Evolutionary conservation across 2,113 vertebrate genomes (phyloP).

Genomic region (Chaetura pelagica): DNA sequence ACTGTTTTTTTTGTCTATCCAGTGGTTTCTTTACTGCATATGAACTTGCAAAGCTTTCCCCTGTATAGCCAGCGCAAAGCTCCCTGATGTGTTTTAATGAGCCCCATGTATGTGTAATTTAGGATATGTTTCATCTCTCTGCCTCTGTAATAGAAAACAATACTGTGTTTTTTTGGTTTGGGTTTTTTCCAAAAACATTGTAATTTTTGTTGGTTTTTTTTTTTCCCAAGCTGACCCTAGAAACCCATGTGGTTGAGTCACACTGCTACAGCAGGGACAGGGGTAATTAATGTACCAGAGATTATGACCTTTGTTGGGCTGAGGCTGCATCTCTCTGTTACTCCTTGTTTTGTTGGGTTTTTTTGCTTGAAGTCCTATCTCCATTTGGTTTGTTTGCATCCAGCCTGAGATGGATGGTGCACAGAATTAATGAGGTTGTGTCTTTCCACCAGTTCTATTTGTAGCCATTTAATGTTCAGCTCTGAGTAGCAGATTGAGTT

Average conservation of each 20-base stretch:
- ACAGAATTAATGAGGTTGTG: constrained; percentile 32
- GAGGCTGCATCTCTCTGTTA: background rate
- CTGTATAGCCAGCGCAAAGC: background rate
- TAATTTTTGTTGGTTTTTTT: background rate
- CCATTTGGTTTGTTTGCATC: background rate
- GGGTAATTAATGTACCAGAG: background rate
- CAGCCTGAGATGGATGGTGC: background rate
- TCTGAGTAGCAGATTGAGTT: background rate
- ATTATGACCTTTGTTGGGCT: background rate
- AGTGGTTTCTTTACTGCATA: background rate
- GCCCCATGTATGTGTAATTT: constrained; percentile 14
- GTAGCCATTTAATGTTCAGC: background rate
- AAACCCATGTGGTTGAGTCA: background rate
- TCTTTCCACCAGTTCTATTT: constrained; percentile 51
- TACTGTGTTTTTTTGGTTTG: background rate
- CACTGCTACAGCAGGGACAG: background rate
- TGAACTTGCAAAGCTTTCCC: background rate
- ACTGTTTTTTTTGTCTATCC: background rate
- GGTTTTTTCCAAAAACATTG: background rate
- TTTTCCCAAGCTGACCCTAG: background rate
- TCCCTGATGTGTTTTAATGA: constrained; percentile 21
- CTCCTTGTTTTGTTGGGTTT: background rate
- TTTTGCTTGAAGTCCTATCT: background rate
- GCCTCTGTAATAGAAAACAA: background rate
- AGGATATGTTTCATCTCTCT: constrained; percentile 20